These are phyloP conservation scores for Hippopotamus amphibius DNA, from an alignment of 2,113 vertebrate genomes.

Conservation along the genomic window DNA sequence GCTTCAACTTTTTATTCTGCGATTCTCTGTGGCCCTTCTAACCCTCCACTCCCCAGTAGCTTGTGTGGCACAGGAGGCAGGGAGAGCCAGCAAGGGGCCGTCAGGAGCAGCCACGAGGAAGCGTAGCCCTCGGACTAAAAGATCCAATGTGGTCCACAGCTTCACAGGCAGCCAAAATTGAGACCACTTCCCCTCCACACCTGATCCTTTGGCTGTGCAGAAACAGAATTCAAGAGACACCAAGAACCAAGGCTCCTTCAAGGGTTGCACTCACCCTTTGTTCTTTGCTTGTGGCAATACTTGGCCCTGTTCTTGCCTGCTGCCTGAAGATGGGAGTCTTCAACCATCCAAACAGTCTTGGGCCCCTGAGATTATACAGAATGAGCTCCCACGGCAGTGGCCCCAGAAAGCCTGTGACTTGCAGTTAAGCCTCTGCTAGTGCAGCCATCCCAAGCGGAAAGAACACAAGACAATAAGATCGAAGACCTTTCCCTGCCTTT, in stretches of 20 bases:
- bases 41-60: neutral
- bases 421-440: neutral
- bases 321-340: neutral
- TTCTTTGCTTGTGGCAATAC: neutral
- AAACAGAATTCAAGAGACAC: neutral
- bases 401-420: neutral
- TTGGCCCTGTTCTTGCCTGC: neutral
- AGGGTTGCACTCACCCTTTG: neutral
- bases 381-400: accelerated
- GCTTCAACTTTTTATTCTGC: neutral
- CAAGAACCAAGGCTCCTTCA: neutral
- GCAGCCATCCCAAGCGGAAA: neutral
- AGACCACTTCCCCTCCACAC: neutral
- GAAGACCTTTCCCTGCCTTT: neutral
- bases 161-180: neutral
- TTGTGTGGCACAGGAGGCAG: neutral
- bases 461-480: neutral
- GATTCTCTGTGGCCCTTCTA: neutral
- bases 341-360: neutral
- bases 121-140: neutral
- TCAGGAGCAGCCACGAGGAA: neutral
- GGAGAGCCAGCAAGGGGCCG: neutral
- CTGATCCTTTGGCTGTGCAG: neutral
- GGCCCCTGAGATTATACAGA: neutral
- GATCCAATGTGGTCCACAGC: neutral